Conservation (phyloP, 2,797 vertebrate species). For the Spea hammondii region DNA sequence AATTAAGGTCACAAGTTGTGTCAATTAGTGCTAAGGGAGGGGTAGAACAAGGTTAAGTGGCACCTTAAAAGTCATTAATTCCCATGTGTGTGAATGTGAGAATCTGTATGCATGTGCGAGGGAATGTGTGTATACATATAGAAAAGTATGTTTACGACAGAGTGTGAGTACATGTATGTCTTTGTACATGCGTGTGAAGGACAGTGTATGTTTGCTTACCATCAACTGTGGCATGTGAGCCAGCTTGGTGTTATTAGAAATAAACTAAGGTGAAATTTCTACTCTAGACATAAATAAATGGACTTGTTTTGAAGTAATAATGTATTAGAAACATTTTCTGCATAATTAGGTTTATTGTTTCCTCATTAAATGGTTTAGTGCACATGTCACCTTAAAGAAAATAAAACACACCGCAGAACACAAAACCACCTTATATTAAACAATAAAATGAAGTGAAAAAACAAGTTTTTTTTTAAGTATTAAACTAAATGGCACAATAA, state of each 20-base stretch:
- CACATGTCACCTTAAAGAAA: constrained; percentile 30
- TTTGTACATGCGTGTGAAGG: too few relatives aligned
- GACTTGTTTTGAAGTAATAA: constrained; percentile 29
- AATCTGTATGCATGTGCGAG: too few relatives aligned
- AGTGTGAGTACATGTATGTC: too few relatives aligned
- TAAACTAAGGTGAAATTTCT: background rate
- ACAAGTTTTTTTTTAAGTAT: constrained; percentile 11
- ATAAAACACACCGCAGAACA: constrained; percentile 18
- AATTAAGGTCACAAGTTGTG: too few relatives aligned
- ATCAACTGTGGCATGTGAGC: too few relatives aligned
- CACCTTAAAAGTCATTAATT: too few relatives aligned
- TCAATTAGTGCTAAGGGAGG: too few relatives aligned
- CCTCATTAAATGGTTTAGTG: constrained; percentile 42
- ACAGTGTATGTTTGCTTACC: too few relatives aligned
- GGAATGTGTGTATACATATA: too few relatives aligned
- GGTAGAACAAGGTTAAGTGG: too few relatives aligned
- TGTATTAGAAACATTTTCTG: constrained; percentile 33
- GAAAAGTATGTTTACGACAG: too few relatives aligned
- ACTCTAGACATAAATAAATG: constrained; percentile 32
- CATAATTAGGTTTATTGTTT: constrained; percentile 34
- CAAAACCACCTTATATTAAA: constrained; percentile 29
- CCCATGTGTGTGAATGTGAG: too few relatives aligned
- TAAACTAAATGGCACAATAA: constrained; percentile 35
- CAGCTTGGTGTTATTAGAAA: background rate
- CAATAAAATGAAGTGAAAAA: constrained; percentile 47